Evolutionary conservation across 2,888 invertebrate genomes (phyloP), one percentile per base, ranked within the genome.

Genomic region (Perdita meconis): DNA sequence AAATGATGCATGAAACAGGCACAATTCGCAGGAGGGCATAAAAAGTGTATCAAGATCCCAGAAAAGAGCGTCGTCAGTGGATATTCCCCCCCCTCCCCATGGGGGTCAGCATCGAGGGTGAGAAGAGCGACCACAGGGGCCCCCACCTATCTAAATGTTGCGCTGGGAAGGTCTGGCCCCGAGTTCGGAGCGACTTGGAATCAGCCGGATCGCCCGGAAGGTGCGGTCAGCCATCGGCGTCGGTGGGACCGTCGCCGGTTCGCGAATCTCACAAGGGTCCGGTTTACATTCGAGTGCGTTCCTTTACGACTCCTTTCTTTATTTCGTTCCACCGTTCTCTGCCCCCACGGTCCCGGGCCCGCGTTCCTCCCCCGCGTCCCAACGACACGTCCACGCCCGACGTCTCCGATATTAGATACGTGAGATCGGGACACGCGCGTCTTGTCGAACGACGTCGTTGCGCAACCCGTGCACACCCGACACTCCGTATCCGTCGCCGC

Each of bases 181-280:
- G n/a, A 40, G 56, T 67, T 78, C 64, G 74, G 59, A 80, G 85
- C 67, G 78, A 86, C 87, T 60, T 80, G 80, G 80, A n/a, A 84
- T 89, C 89, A 80, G 84, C 85, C 80, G 82, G 87, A 88, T 86
- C 81, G 89, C 86, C 90, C 91, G 92, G 92, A 92, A 92, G 92
- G 89, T 92, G 92, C 89, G 92, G 92, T 92, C 89, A 90, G 88
- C 87, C 86, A 86, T 89, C 86, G 88, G 90, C 88, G 89, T 85
- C 86, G 92, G 92, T 92, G 92, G 90, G 92, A 92, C 90, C 90
- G 89, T 77, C 84, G 86, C 70, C 80, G 89, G 87, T 85, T 85
- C 88, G 90, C 90, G 87, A 92, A 92, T 92, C 92, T 92, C 92
- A 92, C 92, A 92, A 89, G 92, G 91, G 92, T 85, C 92, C 92